A percentile compares a stretch with the other conserved stretches of the same genome.
Conservation (phyloP, 2,888 invertebrate genomes). For the Zhengitettix transpicula region DNA sequence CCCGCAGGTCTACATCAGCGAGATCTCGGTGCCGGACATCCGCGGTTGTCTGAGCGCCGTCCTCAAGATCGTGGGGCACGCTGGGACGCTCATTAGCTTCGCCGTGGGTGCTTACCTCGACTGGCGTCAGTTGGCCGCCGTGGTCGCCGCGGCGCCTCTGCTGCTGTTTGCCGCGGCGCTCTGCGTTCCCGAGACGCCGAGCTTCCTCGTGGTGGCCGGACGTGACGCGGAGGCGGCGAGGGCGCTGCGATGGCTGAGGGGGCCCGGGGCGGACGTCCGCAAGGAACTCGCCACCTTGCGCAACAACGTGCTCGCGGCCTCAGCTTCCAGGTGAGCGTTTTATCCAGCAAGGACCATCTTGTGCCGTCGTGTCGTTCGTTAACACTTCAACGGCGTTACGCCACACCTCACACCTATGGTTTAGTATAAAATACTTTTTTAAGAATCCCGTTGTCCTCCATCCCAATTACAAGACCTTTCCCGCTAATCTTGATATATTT, state of each 20-base stretch:
- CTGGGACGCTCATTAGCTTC: conserved; percentile 71
- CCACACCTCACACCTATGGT: too few species aligned
- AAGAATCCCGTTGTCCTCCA: too few species aligned
- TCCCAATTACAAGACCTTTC: too few species aligned
- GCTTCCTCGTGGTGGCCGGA: conserved; percentile 61
- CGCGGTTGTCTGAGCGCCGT: conserved; percentile 75
- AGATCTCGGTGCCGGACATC: conserved; percentile 73
- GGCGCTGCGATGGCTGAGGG: conserved; percentile 67
- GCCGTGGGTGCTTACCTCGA: conserved; percentile 66
- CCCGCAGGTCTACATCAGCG: conserved; percentile 70
- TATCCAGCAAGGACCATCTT: too few species aligned
- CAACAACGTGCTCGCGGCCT: conserved; percentile 38
- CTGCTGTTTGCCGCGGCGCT: conserved; percentile 48
- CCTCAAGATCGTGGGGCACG: conserved; percentile 68
- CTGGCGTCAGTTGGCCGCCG: conserved; percentile 70
- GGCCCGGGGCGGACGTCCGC: conserved; percentile 59
- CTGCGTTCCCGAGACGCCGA: conserved; percentile 78
- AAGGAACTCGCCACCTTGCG: conserved; percentile 55
- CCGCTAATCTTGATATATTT: too few species aligned
- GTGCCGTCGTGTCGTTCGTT: too few species aligned
- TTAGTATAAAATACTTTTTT: too few species aligned
- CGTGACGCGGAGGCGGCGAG: conserved; percentile 51
- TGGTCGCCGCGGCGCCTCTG: conserved; percentile 62
- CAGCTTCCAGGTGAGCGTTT: too few species aligned
- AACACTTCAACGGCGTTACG: too few species aligned